Evolutionary conservation across 1,140 invertebrate species (phyloP).

Genomic region (Lamellibrachia luymesi): DNA sequence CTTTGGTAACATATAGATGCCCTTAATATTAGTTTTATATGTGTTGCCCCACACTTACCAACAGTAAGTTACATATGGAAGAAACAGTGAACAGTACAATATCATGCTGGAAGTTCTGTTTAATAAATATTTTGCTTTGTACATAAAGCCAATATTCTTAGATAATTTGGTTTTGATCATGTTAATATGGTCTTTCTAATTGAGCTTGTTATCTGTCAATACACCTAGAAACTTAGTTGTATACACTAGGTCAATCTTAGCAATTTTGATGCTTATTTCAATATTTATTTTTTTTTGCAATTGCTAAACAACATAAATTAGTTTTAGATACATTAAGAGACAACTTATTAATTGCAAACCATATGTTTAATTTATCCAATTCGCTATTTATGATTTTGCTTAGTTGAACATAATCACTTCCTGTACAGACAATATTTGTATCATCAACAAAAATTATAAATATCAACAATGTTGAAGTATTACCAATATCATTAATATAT

Average conservation of each 20-base stretch:
- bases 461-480: background rate
- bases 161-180: background rate
- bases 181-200: background rate
- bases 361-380: background rate
- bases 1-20: background rate
- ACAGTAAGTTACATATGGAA: too few species aligned
- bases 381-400: background rate
- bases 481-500: background rate
- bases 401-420: background rate
- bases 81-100: background rate
- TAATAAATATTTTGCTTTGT: background rate
- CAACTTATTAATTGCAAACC: background rate
- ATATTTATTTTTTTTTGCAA: background rate
- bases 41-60: background rate
- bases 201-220: constrained; percentile 7
- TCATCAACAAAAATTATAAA: constrained; percentile 2
- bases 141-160: background rate
- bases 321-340: background rate
- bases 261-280: background rate
- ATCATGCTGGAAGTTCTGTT: background rate
- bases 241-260: background rate
- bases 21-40: background rate
- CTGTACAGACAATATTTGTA: background rate
- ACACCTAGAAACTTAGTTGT: background rate
- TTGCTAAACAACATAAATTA: background rate